phyloP scores from a whole-genome alignment of 2,888 invertebrate genomes.

The Petrophora chlorosata region DNA sequence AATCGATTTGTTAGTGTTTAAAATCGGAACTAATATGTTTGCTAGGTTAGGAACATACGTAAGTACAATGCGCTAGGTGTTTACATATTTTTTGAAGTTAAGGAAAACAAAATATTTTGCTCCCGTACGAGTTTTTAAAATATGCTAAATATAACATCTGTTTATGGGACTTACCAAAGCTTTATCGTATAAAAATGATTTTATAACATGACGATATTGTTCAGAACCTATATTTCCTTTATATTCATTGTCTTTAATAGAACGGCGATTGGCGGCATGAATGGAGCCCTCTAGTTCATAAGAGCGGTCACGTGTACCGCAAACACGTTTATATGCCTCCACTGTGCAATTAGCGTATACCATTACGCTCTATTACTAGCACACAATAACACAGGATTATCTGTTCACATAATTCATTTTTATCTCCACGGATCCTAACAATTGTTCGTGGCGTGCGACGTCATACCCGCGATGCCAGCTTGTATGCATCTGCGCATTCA shows the following conservation, averaged over 20 bases:
- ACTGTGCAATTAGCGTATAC: slow-evolving; percentile 21
- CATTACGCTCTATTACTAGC: slow-evolving; percentile 29
- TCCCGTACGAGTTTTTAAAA: no score
- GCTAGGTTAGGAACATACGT: no score
- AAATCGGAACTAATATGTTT: no score
- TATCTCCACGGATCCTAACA: slow-evolving; percentile 25
- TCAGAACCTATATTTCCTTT: neutral
- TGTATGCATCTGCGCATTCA: neutral
- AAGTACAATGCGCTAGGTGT: no score
- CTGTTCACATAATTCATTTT: slow-evolving; percentile 30
- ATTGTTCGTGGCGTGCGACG: slow-evolving; percentile 15
- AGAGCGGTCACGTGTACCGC: slow-evolving; percentile 9
- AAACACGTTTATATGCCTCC: slow-evolving; percentile 30
- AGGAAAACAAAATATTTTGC: no score
- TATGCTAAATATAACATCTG: no score
- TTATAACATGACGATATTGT: no score
- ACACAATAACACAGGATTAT: slow-evolving; percentile 32
- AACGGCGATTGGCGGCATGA: neutral
- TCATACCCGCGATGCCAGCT: neutral
- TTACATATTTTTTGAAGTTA: no score
- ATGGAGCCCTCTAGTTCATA: neutral
- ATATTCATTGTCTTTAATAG: neutral
- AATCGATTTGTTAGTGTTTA: no score
- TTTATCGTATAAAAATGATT: no score
- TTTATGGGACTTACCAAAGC: no score